Conservation (phyloP, 2,797 vertebrate species). For the Pseudochirops corinnae region DNA sequence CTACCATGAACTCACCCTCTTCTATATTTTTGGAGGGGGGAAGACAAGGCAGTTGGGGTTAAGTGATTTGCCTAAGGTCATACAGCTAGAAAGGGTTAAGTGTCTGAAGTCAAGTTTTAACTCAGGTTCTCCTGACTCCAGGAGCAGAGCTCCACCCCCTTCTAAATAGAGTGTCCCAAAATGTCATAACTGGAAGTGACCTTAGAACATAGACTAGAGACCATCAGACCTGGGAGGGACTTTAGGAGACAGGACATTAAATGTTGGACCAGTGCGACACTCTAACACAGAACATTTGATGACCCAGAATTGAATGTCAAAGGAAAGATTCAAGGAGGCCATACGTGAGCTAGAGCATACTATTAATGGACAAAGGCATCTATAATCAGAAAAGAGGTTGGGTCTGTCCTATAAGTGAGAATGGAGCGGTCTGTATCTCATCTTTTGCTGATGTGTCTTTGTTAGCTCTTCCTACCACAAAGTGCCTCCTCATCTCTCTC, state of each 20-base stretch:
- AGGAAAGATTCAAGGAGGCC: background rate
- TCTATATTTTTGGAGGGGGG: too few species aligned
- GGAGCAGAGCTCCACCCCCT: too few species aligned
- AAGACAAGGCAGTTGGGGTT: too few species aligned
- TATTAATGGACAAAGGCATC: background rate
- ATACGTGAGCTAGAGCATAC: too few species aligned
- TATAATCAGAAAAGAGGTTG: background rate
- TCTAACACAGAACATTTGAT: background rate
- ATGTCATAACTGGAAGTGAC: background rate
- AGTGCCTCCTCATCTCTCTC: background rate
- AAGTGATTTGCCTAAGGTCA: too few species aligned
- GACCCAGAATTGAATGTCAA: background rate
- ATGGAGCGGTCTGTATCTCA: too few species aligned
- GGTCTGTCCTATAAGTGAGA: background rate
- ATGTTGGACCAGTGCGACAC: background rate
- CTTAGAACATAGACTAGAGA: background rate
- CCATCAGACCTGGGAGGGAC: background rate
- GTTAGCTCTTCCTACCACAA: background rate
- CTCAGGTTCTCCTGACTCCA: too few species aligned
- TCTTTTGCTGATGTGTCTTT: conserved; percentile 1
- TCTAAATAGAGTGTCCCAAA: background rate
- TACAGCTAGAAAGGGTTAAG: too few species aligned
- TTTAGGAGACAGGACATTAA: background rate
- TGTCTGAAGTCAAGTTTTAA: too few species aligned
- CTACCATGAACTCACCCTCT: too few species aligned